A percentile compares a stretch with the other conserved stretches of the same genome.
Conservation (phyloP, 2,797 vertebrate genomes). For the Botia almorhae region DNA sequence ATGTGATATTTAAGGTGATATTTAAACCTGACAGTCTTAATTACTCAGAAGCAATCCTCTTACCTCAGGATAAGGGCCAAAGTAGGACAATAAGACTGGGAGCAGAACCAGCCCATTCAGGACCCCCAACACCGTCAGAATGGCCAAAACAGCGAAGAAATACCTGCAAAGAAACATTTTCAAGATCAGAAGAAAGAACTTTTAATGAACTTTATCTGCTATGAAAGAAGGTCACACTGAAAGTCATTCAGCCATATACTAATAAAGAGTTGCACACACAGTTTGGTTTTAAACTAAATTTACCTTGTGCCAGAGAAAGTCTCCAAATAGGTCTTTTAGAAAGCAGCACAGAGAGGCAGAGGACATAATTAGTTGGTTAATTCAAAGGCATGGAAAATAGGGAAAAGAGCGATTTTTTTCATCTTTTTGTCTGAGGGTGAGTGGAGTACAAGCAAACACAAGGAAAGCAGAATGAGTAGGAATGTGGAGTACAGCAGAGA, state of each 20-base stretch:
- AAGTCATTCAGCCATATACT: conserved; percentile 30
- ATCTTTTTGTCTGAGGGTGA: conserved; percentile 71
- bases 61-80: conserved; percentile 97
- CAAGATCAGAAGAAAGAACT: conserved; percentile 8
- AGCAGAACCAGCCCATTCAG: conserved; percentile 96
- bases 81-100: conserved; percentile 93
- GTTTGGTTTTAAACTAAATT: conserved; percentile 71
- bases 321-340: conserved; percentile 81
- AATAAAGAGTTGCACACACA: conserved; percentile 43
- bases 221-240: neutral
- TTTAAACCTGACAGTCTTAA: neutral
- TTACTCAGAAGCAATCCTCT: conserved; percentile 47
- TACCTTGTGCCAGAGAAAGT: conserved; percentile 85
- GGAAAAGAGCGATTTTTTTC: conserved; percentile 58
- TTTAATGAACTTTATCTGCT: neutral
- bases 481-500: conserved; percentile 72
- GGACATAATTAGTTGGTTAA: conserved; percentile 86
- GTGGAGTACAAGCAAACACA: conserved; percentile 80
- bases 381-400: conserved; percentile 78
- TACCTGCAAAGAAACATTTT: conserved; percentile 81
- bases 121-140: conserved; percentile 93
- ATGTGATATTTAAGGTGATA: neutral
- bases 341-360: conserved; percentile 75
- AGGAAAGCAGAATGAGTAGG: conserved; percentile 77
- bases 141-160: conserved; percentile 98